Evolutionary conservation across 2,113 vertebrate genomes (phyloP).

Genomic region (Alouatta palliata): DNA sequence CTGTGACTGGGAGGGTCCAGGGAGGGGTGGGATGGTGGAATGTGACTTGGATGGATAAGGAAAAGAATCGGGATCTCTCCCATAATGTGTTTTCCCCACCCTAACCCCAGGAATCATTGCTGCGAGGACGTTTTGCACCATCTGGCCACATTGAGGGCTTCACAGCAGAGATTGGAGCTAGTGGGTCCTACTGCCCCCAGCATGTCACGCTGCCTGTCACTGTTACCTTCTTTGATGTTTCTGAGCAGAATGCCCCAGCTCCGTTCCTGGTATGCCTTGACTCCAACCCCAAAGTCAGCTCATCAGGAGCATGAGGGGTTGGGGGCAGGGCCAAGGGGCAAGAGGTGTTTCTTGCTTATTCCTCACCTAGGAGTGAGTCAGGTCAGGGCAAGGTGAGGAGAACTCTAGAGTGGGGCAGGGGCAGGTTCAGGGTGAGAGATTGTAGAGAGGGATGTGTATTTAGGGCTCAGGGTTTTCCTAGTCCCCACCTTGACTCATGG

Average conservation of each 20-base stretch:
- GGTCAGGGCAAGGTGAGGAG: background rate
- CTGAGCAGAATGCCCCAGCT: conserved; percentile 94
- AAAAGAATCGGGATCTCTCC: background rate
- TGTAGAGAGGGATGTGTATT: background rate
- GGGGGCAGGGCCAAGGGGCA: background rate
- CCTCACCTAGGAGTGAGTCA: background rate
- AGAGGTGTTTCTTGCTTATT: background rate
- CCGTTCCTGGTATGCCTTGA: conserved; percentile 92
- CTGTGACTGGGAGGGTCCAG: background rate
- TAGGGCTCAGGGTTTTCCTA: conserved; percentile 5
- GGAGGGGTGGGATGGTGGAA: background rate
- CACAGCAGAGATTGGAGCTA: conserved; percentile 96
- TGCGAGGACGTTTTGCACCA: conserved; percentile 95
- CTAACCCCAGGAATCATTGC: conserved; percentile 92
- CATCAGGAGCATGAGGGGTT: background rate
- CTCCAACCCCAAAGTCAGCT: background rate
- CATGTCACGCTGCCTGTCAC: conserved; percentile 96
- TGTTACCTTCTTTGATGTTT: conserved; percentile 97
- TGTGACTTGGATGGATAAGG: background rate
- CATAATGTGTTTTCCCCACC: background rate
- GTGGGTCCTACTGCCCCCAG: conserved; percentile 97
- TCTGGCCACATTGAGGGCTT: conserved; percentile 96
- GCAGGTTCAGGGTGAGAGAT: background rate
- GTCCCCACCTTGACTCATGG: conserved; percentile 48
- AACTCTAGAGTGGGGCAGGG: background rate